A percentile compares a stretch with the other conserved stretches of the same genome.
These are phyloP conservation scores for Metellina segmentata DNA, from an alignment of 2,888 invertebrate species.

Conservation along the genomic window DNA sequence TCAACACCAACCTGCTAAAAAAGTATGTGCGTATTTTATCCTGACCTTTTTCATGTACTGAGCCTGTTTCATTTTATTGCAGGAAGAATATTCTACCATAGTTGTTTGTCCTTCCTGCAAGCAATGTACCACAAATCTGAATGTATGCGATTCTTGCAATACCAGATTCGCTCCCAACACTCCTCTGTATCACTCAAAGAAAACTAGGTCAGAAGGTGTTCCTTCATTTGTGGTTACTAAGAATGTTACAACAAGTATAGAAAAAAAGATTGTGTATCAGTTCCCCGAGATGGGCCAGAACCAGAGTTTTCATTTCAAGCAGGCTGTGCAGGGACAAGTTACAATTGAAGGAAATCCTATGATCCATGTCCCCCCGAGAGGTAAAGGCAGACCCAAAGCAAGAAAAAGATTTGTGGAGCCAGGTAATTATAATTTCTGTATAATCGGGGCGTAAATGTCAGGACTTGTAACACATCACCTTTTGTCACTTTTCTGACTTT, in stretches of 20 bases:
- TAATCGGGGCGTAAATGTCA: not conserved
- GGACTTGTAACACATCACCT: too few relatives aligned
- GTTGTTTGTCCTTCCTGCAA: slow-evolving; percentile 21
- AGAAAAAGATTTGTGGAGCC: slow-evolving; percentile 52
- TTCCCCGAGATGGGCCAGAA: not conserved
- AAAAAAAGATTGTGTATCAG: slow-evolving; percentile 20
- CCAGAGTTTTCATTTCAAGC: slow-evolving; percentile 26
- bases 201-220: not conserved
- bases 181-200: not conserved
- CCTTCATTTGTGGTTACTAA: slow-evolving; percentile 33
- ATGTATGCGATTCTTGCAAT: slow-evolving; percentile 33
- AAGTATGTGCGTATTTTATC: too few relatives aligned
- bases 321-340: slow-evolving; percentile 19
- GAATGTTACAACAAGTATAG: slow-evolving; percentile 34
- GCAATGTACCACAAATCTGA: not conserved
- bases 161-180: not conserved
- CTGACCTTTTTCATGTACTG: too few relatives aligned
- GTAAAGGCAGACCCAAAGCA: slow-evolving; percentile 47
- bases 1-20: too few relatives aligned
- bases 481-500: too few relatives aligned
- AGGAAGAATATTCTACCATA: not conserved
- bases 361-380: slow-evolving; percentile 15
- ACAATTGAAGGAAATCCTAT: not conserved
- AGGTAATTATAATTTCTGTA: slow-evolving; percentile 34
- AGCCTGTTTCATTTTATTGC: too few relatives aligned